Evolutionary conservation across 2,113 vertebrate species (phyloP), one percentile per base, ranked within the genome.

Genomic region (Aramus guarauna): DNA sequence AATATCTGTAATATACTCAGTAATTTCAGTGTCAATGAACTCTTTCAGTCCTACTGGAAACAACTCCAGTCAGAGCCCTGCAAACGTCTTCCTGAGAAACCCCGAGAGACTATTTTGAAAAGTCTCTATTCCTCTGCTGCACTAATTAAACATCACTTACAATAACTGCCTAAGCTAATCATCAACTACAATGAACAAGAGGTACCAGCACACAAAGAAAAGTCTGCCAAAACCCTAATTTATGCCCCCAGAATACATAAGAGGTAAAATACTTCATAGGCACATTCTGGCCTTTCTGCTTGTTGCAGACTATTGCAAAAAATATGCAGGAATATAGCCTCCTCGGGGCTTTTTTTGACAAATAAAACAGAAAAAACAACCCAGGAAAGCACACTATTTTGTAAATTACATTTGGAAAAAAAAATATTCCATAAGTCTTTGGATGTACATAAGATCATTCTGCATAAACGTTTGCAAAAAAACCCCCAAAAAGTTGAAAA

Each of bases 61-160:
- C 66, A 86, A 92, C 84, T 26, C 41, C 67, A 87, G 73, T 52
- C 73, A 69, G 52, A 94, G 53, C 53, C 69, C 91, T 72, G 88
- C 48, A 88, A 94, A 86, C 0, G 12, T 55, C 91, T 85, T 78
- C 86, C 80, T 72, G 53, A 72, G 60, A 92, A 89, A 62, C 5
- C 95, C 37, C 73, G 17, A 2, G 89, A 91, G 92, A 87, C 87
- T 76, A 68, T 73, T 92, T 56, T 78, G 89, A 95, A 91, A 82
- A 91, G 62, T 62, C 73, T 79, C 80, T 91, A 17, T 73, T 92
- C 88, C 83, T 95, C 41, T 66, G 77, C 77, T 62, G 80, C 77
- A 72, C 92, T 97, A 95, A 97, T 95, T 97, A 94, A 95, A 87
- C 91, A 95, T 78, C 18, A 22, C 76, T 94, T 83, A 92, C 72